These are phyloP conservation scores for Agapornis roseicollis DNA, from an alignment of 2,113 vertebrate species.

Conservation along the genomic window DNA sequence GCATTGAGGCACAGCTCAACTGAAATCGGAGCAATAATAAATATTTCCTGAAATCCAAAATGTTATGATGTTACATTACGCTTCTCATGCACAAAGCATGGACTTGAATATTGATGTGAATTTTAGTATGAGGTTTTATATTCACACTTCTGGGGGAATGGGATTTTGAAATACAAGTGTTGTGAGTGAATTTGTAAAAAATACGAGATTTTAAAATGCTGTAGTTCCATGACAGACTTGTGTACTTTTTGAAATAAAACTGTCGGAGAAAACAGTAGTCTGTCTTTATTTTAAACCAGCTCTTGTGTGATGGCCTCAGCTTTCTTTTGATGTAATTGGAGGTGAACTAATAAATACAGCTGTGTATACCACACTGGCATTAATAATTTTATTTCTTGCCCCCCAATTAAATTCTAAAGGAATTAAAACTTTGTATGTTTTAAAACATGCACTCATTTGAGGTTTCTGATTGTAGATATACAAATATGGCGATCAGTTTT, in stretches of 20 bases:
- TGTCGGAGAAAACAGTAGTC: constrained; percentile 68
- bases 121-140: constrained; percentile 65
- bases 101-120: constrained; percentile 38
- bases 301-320: constrained; percentile 60
- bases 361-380: background rate
- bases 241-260: constrained; percentile 82
- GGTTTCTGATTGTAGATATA: background rate
- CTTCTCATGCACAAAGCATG: constrained; percentile 47
- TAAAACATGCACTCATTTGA: background rate
- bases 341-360: constrained; percentile 34
- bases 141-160: constrained; percentile 37
- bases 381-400: background rate
- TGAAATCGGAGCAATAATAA: constrained; percentile 47
- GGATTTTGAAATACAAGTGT: constrained; percentile 60
- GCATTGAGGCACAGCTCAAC: constrained; percentile 26
- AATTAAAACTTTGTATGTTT: background rate
- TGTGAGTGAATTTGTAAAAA: constrained; percentile 68
- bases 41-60: constrained; percentile 6
- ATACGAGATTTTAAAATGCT: constrained; percentile 55
- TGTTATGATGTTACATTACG: background rate
- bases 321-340: constrained; percentile 49
- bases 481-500: background rate
- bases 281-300: constrained; percentile 62
- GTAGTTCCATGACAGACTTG: constrained; percentile 74
- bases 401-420: background rate